Percentiles rank a stretch among this genome's conserved stretches.
phyloP scores from a whole-genome alignment of 1,140 invertebrate genomes.

The Globodera ellingtonae region DNA sequence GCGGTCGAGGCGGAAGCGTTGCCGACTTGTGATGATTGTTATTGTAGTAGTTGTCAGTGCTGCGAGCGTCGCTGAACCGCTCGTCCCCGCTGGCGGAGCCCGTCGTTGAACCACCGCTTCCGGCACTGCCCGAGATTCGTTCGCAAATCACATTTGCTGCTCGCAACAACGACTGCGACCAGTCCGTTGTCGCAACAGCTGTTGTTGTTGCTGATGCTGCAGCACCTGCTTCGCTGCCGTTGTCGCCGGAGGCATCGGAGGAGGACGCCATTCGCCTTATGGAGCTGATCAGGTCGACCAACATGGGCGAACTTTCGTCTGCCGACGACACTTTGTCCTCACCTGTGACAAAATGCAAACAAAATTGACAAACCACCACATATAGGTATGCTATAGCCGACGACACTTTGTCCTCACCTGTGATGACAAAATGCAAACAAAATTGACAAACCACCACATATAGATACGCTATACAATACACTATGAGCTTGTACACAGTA shows the following conservation, averaged over 20 bases:
- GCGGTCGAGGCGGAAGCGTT: slow-evolving; percentile 20
- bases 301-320: slow-evolving; percentile 6
- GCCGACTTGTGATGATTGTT: not conserved
- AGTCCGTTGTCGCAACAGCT: slow-evolving; percentile 22
- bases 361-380: slow-evolving; percentile 42
- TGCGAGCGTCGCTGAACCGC: not conserved
- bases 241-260: not conserved
- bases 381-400: too few relatives aligned
- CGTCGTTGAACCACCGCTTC: slow-evolving; percentile 15
- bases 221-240: not conserved
- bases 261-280: slow-evolving; percentile 13
- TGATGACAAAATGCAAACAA: slow-evolving; percentile 44
- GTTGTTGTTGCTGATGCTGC: slow-evolving; percentile 10
- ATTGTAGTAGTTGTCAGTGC: not conserved
- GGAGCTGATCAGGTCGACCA: slow-evolving; percentile 31
- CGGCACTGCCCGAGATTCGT: slow-evolving; percentile 43
- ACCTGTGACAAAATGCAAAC: slow-evolving; percentile 31
- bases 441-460: slow-evolving; percentile 35
- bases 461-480: too few relatives aligned
- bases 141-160: slow-evolving; percentile 62
- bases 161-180: slow-evolving; percentile 54
- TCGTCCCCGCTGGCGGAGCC: not conserved
- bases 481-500: too few relatives aligned
- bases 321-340: slow-evolving; percentile 15
- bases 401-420: slow-evolving; percentile 6